Base-by-base conservation (phyloP, 1,140 invertebrate species). In the Rhagoletis zephyria region DNA sequence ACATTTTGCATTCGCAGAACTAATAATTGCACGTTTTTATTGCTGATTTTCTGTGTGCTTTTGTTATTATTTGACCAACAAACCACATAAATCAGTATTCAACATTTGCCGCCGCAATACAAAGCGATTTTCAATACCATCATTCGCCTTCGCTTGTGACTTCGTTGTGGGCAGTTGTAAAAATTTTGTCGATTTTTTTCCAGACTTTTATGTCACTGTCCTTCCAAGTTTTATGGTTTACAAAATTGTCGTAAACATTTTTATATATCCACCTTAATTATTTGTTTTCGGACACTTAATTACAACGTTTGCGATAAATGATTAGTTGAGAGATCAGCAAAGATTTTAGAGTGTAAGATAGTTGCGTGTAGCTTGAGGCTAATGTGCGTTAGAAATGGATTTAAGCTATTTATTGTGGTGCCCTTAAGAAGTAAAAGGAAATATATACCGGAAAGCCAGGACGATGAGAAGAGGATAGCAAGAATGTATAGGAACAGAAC, bases 21-120 rank as follows among this genome's bases (percentile, higher is more conserved):
- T 81, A 81, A 81, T 81, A 81, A 81, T 81, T 81, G 74, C 74
- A 59, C 45, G 7, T 81, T 74, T 81, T 81, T 81, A 81, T 56
- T 56, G 48, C 74, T n/a, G 10, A 81, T 74, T 48, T 45, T 51
- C 30, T 56, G 16, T 16, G 42, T 48, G 42, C 45, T 70, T 45
- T 81, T 56, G 74, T 56, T 81, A 48, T 81, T 81, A 51, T 59
- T 81, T 81, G 74, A n/a, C n/a, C 14, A 81, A 81, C 12, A 48
- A n/a, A 74, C 6, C 6, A 81, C 16, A 81, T 81, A 81, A 81
- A 81, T 81, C 74, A 81, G 48, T 19, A 14, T 30, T 0, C 16
- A 56, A 48, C 48, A 19, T 19, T 51, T 77, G 65, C 65, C 67
- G 67, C 67, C 16, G 74, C 48, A n/a, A 56, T 81, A 14, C 7